Base-by-base conservation (phyloP, 2,113 vertebrate species). In the Phainopepla nitens region DNA sequence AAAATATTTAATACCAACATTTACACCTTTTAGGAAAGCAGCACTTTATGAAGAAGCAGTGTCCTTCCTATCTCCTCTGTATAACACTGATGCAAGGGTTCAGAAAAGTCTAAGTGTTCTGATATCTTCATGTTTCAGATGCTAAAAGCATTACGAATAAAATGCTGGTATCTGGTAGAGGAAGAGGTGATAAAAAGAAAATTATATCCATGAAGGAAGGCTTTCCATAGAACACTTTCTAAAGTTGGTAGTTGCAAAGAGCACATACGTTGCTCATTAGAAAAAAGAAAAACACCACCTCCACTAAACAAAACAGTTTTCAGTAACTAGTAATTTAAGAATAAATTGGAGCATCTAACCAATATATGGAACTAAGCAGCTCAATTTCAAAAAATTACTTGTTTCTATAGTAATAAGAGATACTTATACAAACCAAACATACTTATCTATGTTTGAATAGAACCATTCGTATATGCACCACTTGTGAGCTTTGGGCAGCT, bases 401-500 rank as follows among this genome's bases (percentile, higher is more conserved):
- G 60, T 85, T 94, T 95, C 50, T 76, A 49, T 17, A 28, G 18
- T 75, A 68, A 9, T n/a, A 89, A 61, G 35, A 95, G 75, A 50
- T 27, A 79, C 87, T 80, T 7, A 83, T 6, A 62, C 15, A 92
- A 91, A 76, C 0, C 51, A 93, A 51, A 98, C 97, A 85, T 98
- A 99, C 99, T 99, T 99, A 98, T 99, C 99, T 94, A 99, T 99
- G 93, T 99, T 99, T 66, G 99, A 99, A 96, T 99, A 99, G 98
- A 99, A 99, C 99, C 99, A 99, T 94, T 99, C 99, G 9, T 99
- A 99, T 97, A 99, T 99, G 97, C 99, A 99, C 99, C 99, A 99
- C 97, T 99, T 99, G 97, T 99, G 99, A 57, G 99, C 99, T 98
- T 99, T 99, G 86, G 99, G 99, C 65, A 99, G 98, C 90, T 99